phyloP scores from a whole-genome alignment of 2,797 vertebrate species.

The Hippopotamyrus pictus region DNA sequence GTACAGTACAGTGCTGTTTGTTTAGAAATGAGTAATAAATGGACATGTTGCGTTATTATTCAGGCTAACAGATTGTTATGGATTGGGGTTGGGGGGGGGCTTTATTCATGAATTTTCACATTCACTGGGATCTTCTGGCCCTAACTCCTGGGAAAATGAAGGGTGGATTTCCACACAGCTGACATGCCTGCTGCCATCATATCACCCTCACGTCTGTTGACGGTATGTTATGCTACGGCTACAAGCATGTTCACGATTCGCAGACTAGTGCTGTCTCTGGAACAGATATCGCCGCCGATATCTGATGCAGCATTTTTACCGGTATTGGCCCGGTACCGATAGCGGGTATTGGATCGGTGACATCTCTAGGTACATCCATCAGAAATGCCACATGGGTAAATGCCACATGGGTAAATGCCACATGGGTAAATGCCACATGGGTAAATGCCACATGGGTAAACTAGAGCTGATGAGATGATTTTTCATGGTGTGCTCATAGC shows the following conservation, averaged over 20 bases:
- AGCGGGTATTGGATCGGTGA: not conserved
- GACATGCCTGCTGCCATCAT: not conserved
- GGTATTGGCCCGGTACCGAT: not conserved
- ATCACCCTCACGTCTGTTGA: not conserved
- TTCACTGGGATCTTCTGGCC: not conserved
- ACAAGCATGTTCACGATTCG: not conserved
- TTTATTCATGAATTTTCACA: not conserved
- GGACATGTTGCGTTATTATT: not conserved
- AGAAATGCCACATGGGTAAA: not conserved
- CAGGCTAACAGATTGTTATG: not conserved
- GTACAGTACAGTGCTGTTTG: not conserved
- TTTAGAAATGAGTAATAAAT: too few relatives aligned
- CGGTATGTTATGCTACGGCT: not conserved
- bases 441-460: not conserved
- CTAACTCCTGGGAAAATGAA: not conserved
- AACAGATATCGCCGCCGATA: not conserved
- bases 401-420: not conserved
- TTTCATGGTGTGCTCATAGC: not conserved
- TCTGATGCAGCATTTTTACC: not conserved
- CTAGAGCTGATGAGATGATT: not conserved
- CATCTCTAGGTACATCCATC: not conserved
- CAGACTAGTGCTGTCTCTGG: not conserved
- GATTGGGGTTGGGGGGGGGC: not conserved
- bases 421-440: not conserved
- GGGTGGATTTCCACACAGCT: not conserved